These are phyloP conservation scores for Metridium senile DNA, from an alignment of 92 coral and sea anemone species.

Conservation along the genomic window DNA sequence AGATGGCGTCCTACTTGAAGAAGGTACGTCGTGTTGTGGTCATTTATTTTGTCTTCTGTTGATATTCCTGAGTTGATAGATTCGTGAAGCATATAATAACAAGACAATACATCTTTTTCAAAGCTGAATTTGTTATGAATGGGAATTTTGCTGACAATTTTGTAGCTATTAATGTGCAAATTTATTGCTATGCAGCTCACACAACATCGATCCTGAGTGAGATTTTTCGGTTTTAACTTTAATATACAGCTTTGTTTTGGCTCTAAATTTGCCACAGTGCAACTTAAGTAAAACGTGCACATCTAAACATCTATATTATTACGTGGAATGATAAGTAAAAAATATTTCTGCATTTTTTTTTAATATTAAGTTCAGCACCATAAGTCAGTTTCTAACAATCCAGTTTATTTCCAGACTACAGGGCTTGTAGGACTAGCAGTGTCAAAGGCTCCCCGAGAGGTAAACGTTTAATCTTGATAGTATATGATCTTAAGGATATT, in stretches of 20 bases:
- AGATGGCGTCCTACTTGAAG: constrained; percentile 97
- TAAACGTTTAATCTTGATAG: constrained; percentile 4
- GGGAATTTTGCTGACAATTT: background rate
- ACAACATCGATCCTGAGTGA: background rate
- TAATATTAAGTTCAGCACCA: too few species aligned
- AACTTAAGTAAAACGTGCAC: too few species aligned
- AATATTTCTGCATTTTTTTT: too few species aligned
- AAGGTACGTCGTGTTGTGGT: constrained; percentile 45
- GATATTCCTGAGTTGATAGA: background rate
- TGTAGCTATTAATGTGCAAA: background rate
- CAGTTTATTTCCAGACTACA: constrained; percentile 67
- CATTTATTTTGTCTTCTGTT: background rate
- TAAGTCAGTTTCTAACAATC: too few species aligned
- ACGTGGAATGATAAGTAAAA: too few species aligned
- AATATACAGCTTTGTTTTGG: too few species aligned
- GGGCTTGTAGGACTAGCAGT: constrained; percentile 95
- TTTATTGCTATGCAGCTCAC: background rate
- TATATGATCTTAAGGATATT: background rate
- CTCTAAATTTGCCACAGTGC: too few species aligned
- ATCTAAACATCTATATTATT: too few species aligned
- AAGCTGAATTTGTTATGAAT: background rate
- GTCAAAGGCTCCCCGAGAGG: constrained; percentile 95
- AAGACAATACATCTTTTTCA: background rate
- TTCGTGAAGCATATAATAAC: background rate
- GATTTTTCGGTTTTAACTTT: too few species aligned